A percentile compares a stretch with the other conserved stretches of the same genome.
These are phyloP conservation scores for Falco biarmicus DNA, from an alignment of 2,797 vertebrate species.

Conservation along the genomic window DNA sequence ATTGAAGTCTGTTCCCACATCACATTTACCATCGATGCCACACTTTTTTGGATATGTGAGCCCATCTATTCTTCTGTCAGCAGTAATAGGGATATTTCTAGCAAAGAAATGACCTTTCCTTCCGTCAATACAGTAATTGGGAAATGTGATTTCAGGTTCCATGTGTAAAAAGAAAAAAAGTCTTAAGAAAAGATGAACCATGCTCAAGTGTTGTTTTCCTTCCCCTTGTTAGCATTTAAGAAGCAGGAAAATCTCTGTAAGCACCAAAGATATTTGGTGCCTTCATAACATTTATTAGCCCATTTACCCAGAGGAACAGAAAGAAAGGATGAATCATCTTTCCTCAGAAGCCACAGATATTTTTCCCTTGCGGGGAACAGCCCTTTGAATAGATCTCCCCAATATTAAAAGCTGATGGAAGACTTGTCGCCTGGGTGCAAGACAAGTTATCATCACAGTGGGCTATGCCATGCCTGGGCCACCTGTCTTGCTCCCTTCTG, in stretches of 20 bases:
- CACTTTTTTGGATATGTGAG: too few species aligned
- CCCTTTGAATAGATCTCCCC: too few species aligned
- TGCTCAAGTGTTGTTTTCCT: background rate
- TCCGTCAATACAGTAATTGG: background rate
- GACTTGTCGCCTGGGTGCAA: too few species aligned
- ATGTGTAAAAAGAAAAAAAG: background rate
- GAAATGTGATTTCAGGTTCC: background rate
- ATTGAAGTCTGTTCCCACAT: constrained; percentile 62
- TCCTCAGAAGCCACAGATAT: too few species aligned
- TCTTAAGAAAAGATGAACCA: background rate
- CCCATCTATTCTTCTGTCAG: constrained; percentile 26
- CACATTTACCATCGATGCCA: constrained; percentile 24
- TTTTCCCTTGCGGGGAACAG: too few species aligned
- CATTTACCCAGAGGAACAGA: too few species aligned
- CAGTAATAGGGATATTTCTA: constrained; percentile 51
- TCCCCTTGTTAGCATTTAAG: background rate
- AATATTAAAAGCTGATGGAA: too few species aligned
- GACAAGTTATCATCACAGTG: too few species aligned
- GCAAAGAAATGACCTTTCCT: constrained; percentile 37
- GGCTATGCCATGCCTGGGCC: too few species aligned
- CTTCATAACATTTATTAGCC: background rate
- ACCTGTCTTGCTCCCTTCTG: too few species aligned
- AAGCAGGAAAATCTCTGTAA: background rate
- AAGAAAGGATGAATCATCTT: too few species aligned
- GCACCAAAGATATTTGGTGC: background rate